phyloP scores from a whole-genome alignment of 2,888 invertebrate species.

The Melieria omissa region DNA sequence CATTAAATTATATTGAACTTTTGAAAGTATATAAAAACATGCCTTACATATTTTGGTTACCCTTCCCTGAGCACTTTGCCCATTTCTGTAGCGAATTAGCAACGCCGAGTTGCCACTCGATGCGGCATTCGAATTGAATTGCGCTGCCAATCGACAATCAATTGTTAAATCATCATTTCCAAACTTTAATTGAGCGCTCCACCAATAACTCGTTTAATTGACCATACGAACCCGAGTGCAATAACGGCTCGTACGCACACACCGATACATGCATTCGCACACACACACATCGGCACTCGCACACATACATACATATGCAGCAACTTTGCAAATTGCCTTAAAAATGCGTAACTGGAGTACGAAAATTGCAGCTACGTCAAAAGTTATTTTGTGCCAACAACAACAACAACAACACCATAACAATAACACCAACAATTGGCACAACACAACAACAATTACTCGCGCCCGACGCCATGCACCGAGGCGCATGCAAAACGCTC shows the following conservation, averaged over 20 bases:
- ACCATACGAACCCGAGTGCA: slow-evolving; percentile 22
- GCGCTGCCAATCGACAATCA: neutral
- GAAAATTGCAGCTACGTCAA: slow-evolving; percentile 31
- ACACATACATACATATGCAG: neutral
- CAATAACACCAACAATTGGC: slow-evolving; percentile 38
- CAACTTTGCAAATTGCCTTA: slow-evolving; percentile 16
- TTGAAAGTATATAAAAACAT: too few species aligned
- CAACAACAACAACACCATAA: slow-evolving; percentile 26
- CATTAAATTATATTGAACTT: too few species aligned
- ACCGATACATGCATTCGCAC: slow-evolving; percentile 1
- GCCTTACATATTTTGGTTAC: too few species aligned
- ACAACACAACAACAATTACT: neutral
- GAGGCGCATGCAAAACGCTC: neutral
- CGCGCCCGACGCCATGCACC: too few species aligned
- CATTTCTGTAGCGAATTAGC: too few species aligned
- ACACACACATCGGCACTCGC: slow-evolving; percentile 18
- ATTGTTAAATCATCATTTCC: slow-evolving; percentile 34
- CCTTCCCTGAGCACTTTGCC: too few species aligned
- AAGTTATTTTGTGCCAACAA: slow-evolving; percentile 29
- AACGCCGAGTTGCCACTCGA: too few species aligned
- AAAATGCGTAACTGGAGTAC: slow-evolving; percentile 39
- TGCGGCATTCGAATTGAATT: too few species aligned
- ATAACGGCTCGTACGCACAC: slow-evolving; percentile 4
- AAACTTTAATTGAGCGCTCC: slow-evolving; percentile 31
- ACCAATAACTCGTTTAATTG: slow-evolving; percentile 34